Base-by-base conservation (phyloP, 2,888 invertebrate species). In the Heliconius ismenius region DNA sequence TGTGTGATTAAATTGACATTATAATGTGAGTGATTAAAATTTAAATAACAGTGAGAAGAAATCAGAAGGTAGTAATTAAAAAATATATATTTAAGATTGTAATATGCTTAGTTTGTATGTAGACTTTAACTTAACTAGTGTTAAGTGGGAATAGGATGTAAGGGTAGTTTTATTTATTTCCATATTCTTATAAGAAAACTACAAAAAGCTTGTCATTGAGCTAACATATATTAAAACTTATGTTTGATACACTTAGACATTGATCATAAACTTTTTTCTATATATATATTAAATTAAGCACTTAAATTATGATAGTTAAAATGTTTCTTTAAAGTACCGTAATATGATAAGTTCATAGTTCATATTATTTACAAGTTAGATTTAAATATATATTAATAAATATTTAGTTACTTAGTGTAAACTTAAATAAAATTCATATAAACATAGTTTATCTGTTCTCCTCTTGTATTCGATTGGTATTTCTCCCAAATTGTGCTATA, bases 401-500 rank as follows among this genome's bases (percentile, higher is more conserved):
- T 73, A 76, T 80, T 72, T 77, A 75, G 74, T 79, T 77, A 74
- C 79, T 78, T 76, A 79, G 13, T 68, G 69, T 68, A 73, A 63
- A 77, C 67, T 63, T 73, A n/a, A 72, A 73, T 73, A 26, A 74
- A 65, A 64, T 74, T 64, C 21, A 63, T 77, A n/a, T 60, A 76
- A 73, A 70, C n/a, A 76, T 72, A 26, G 43, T 62, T 83, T 84
- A 85, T 85, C 83, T 85, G 78, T 84, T 82, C n/a, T 83, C 83
- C 21, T 85, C 83, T 13, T 83, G 82, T 72, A 83, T 83, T 54
- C 84, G 78, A 67, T 82, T 83, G 72, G 86, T 89, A 82, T 87
- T 88, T 36, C 90, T 86, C 3, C 91, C 92, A 67, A 94, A 94
- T 79, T 90, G 87, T 0, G 89, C 91, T 2, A 95, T 90, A 43